Evolutionary conservation across 2,888 invertebrate genomes (phyloP), one percentile per base, ranked within the genome.

Genomic region (Cataglyphis altisquamis): DNA sequence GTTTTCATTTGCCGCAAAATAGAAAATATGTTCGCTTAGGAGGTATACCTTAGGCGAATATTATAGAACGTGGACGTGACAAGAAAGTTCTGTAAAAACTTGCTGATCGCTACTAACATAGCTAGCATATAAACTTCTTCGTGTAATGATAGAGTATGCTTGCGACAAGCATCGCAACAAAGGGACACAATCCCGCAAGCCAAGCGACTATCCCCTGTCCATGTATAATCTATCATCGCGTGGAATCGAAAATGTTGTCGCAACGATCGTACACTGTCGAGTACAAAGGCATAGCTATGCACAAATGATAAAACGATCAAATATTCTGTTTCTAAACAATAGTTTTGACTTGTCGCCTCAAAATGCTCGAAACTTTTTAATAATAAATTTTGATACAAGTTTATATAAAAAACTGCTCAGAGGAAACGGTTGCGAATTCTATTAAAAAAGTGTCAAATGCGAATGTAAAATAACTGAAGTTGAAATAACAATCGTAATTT

Each of bases 261-360:
- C 21, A 55, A 74, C 21, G 25, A 32, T 48, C 74, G 15, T 25
- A 8, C 39, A 29, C 41, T 41, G 68, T 57, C 81, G 80, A 82
- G 84, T 81, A 86, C 82, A 87, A 80, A 78, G 81, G 77, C 52
- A 88, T 86, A 87, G 86, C 66, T 86, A 85, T 87, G 81, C 73
- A 68, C 78, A 70, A 87, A 10, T 78, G 72, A 70, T 45, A 45
- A 60, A 21, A 3, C 36, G 41, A 57, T 8, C 32, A 6, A 25
- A 3, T 36, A 25, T 36, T 18, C 10, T 12, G 18, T 52, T 66
- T 52, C 12, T 36, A 36, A 25, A 48, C 8, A 25, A 36, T 15
- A 12, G 32, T n/a, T 52, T 52, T n/a, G 3, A 48, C 18, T n/a
- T 0, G 52, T 74, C 25, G 10, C 10, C 10, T 32, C n/a, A 2